Percentiles rank a stretch among this genome's conserved stretches.
phyloP scores from a whole-genome alignment of 2,113 vertebrate species.

The rabbit (Oryctolagus cuniculus) region mOryCun1.1 NC_091439.1:109786001-109786500 shows the following conservation, averaged over 20 bases:
- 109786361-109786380: not conserved
- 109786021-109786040: not conserved
- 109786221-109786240: not conserved
- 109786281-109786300: conserved; percentile 24
- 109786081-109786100: not conserved
- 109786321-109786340: conserved; percentile 35
- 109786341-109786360: not conserved
- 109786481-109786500: not conserved
- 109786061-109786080: not conserved
- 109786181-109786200: not conserved
- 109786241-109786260: not conserved
- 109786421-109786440: not conserved
- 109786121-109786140: not conserved
- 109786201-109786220: not conserved
- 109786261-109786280: conserved; percentile 32
- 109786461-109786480: not conserved
- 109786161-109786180: not conserved
- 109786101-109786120: not conserved
- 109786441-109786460: not conserved
- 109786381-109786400: not conserved
- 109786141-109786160: not conserved
- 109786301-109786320: not conserved
- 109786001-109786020: not conserved
- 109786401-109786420: not conserved
- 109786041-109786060: not conserved